Evolutionary conservation across 1,140 invertebrate species (phyloP).

Genomic region (Listronotus bonariensis): DNA sequence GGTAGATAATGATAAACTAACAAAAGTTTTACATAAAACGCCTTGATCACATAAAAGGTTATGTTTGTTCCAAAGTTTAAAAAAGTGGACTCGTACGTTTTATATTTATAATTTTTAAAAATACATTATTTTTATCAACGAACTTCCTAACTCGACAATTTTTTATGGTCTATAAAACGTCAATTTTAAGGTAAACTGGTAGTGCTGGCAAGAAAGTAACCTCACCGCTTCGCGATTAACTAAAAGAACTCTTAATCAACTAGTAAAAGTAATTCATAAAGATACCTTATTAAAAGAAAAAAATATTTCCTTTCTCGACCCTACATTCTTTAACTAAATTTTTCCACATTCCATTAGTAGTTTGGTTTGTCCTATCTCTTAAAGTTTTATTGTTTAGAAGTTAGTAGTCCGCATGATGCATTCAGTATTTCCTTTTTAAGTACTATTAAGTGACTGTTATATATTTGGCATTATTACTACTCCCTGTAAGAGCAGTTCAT

Average conservation of each 20-base stretch:
- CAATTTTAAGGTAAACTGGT: background rate
- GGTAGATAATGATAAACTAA: too few relatives aligned
- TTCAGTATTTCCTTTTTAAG: constrained; percentile 23
- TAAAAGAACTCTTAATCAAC: background rate
- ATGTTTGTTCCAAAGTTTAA: too few relatives aligned
- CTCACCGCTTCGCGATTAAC: constrained; percentile 14
- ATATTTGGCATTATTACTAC: constrained; percentile 47
- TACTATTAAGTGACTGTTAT: constrained; percentile 22
- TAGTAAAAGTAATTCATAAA: background rate
- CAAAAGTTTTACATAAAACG: too few relatives aligned
- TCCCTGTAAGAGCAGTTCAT: constrained; percentile 42
- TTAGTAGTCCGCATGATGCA: constrained; percentile 37
- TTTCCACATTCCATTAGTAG: constrained; percentile 37
- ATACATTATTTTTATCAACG: too few relatives aligned
- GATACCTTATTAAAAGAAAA: background rate
- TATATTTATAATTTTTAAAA: too few relatives aligned
- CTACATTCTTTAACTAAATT: constrained; percentile 21
- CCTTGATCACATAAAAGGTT: too few relatives aligned
- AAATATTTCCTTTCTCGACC: constrained; percentile 11
- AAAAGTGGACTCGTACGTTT: too few relatives aligned
- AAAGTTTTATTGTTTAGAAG: constrained; percentile 30
- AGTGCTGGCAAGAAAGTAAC: constrained; percentile 7
- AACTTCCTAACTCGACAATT: too few relatives aligned
- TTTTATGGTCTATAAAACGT: too few relatives aligned
- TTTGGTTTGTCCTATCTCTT: constrained; percentile 28